Conservation (phyloP, 1,140 invertebrate species). For the Cephus cinctus region DNA sequence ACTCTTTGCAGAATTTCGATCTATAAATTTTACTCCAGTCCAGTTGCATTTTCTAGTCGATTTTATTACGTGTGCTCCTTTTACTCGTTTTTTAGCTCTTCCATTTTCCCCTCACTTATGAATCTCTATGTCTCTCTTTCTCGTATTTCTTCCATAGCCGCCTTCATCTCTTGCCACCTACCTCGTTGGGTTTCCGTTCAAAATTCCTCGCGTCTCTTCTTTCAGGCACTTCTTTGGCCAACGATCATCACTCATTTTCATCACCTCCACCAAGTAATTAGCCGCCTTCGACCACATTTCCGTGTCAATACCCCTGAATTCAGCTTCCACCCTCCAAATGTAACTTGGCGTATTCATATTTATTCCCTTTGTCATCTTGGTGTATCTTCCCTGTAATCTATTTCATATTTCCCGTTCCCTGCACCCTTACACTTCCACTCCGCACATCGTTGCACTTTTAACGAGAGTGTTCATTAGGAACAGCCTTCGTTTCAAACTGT, state of each 20-base stretch:
- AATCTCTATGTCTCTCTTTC: background rate
- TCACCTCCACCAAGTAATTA: background rate
- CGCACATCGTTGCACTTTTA: no score
- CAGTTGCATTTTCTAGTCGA: background rate
- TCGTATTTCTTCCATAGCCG: background rate
- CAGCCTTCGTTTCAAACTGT: slow-evolving; percentile 3
- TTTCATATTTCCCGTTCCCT: no score
- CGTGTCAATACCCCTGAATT: no score
- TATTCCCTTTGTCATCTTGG: no score
- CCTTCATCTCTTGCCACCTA: background rate
- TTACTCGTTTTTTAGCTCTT: background rate
- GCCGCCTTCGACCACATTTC: slow-evolving; percentile 7
- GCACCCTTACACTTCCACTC: no score
- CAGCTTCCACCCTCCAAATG: no score
- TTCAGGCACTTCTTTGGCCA: slow-evolving; percentile 3
- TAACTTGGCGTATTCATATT: no score
- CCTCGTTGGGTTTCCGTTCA: no score
- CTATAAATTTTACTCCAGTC: background rate
- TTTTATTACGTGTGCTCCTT: background rate
- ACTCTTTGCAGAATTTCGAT: background rate
- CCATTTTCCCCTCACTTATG: background rate
- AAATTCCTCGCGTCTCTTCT: background rate
- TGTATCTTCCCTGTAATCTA: no score
- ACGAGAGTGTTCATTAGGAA: background rate
- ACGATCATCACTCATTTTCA: background rate